A percentile compares a stretch with the other conserved stretches of the same genome.
Conservation (phyloP, 2,797 vertebrate species). For the Enteromius argenteus region DNA sequence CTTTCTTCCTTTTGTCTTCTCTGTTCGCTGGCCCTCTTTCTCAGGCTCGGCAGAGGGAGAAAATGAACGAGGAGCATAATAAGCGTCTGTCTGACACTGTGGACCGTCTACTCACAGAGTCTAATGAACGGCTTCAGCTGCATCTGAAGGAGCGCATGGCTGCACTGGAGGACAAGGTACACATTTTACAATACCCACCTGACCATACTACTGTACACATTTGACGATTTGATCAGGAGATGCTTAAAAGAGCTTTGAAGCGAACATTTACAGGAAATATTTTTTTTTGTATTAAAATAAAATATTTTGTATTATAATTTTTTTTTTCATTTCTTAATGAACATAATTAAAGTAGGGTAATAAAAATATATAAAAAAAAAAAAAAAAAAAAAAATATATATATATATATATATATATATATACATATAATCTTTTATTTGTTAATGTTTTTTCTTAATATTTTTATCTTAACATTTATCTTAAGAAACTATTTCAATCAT, state of each 20-base stretch:
- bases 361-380: background rate
- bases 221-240: background rate
- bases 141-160: constrained; percentile 97
- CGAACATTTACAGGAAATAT: background rate
- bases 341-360: background rate
- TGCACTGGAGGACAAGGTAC: constrained; percentile 93
- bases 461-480: background rate
- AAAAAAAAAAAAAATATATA: too few species aligned
- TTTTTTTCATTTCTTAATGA: background rate
- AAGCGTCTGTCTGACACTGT: constrained; percentile 93
- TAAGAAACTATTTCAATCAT: background rate
- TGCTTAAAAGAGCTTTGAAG: background rate
- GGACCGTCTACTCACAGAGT: constrained; percentile 93
- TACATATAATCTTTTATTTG: too few species aligned
- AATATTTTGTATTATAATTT: too few species aligned
- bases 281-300: too few species aligned
- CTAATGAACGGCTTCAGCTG: constrained; percentile 93
- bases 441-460: background rate
- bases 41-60: constrained; percentile 93
- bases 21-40: background rate
- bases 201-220: background rate
- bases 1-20: background rate
- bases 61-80: constrained; percentile 98
- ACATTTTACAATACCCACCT: constrained; percentile 20
- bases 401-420: too few species aligned